These are phyloP conservation scores for Ophthalmolycus amberensis DNA, from an alignment of 2,113 vertebrate genomes.

Conservation along the genomic window DNA sequence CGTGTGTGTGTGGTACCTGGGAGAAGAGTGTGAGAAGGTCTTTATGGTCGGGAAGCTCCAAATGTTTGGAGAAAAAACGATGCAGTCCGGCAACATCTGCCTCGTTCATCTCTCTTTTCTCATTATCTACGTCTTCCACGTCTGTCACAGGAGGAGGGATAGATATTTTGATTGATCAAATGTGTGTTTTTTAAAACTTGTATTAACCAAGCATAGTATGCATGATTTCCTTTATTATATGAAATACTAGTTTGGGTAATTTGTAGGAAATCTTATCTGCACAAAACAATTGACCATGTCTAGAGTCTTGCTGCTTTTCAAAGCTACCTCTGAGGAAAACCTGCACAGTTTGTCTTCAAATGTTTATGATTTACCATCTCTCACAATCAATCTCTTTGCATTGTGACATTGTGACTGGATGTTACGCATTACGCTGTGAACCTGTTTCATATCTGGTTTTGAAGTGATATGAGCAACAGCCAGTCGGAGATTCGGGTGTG, in stretches of 20 bases:
- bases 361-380: no score
- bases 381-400: no score
- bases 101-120: constrained; percentile 90
- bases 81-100: constrained; percentile 90
- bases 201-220: background rate
- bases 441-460: no score
- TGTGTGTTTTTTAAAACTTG: background rate
- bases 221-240: background rate
- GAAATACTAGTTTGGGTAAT: background rate
- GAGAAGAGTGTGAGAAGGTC: constrained; percentile 90
- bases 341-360: no score
- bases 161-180: background rate
- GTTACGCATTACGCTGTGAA: no score
- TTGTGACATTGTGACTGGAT: no score
- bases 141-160: constrained; percentile 81
- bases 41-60: constrained; percentile 88
- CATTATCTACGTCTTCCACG: constrained; percentile 92
- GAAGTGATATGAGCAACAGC: no score
- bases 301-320: no score
- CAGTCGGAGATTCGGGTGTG: background rate
- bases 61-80: constrained; percentile 94
- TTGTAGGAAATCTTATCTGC: no score
- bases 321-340: no score
- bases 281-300: no score
- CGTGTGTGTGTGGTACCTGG: constrained; percentile 84